Evolutionary conservation across 2,113 vertebrate genomes (phyloP), one percentile per base, ranked within the genome.

Genomic region (Egretta garzetta): DNA sequence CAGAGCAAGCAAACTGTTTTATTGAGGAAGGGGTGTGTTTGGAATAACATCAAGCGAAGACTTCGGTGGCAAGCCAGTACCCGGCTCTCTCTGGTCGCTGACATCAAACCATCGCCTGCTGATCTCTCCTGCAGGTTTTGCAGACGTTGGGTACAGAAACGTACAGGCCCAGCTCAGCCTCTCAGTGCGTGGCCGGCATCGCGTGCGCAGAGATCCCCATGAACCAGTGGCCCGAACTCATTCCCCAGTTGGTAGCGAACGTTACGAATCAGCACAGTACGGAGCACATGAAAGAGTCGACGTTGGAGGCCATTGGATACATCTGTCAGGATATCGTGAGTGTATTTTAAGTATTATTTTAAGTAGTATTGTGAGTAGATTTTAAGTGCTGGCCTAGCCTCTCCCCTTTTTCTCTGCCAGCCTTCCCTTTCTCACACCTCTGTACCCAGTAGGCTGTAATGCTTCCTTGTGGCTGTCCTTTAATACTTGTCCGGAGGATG

Each of bases 261-360:
- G 99, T 99, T 43, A 99, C 99, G 1, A 99, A 99, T 90, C 99
- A 99, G 35, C 99, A 98, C 96, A 99, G 99, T 97, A 99, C 99
- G 1, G 99, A 99, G 80, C 99, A 99, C 97, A 99, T 99, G 99
- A 99, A 99, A 98, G 99, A 99, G 97, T 99, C 99, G 1, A 99
- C 99, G 43, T 98, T 99, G 98, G 99, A 99, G 98, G 99, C 99
- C 96, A 99, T 99, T 24, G 99, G 99, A 4, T 99, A 99, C 98
- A 99, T 99, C 98, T 99, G 99, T 96, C 99, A 99, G 98, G 99
- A 99, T 96, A 99, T 99, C 3, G 99, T 99, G 97, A 99, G 99
- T 98, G 8, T 32, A 19, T 14, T 22, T 45, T 5, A 6, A 64
- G 32, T 14, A 4, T 8, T 33, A 1, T 32, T 37, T 33, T 24